phyloP scores from a whole-genome alignment of 2,113 vertebrate genomes.

The Corythaixoides concolor region DNA sequence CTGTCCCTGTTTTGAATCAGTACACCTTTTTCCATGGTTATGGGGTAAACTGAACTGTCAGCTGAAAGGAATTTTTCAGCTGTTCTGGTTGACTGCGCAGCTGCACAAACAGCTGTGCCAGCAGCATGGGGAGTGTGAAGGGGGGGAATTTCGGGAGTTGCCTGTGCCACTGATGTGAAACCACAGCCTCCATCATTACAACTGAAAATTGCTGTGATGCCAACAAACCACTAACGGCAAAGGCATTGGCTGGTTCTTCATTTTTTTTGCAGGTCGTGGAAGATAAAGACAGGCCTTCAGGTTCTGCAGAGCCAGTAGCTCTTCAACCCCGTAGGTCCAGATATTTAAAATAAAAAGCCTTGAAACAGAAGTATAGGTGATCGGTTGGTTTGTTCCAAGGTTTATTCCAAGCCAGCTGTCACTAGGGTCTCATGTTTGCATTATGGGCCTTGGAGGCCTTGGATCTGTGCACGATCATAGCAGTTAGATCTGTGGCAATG shows the following conservation, averaged over 20 bases:
- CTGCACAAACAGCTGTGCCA: constrained; percentile 6
- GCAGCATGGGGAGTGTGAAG: background rate
- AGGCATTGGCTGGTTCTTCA: background rate
- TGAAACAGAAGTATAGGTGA: background rate
- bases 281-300: background rate
- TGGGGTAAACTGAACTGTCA: background rate
- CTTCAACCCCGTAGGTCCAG: background rate
- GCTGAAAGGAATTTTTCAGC: constrained; percentile 5
- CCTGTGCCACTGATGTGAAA: background rate
- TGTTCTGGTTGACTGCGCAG: background rate
- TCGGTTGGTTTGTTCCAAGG: background rate
- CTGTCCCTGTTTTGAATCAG: background rate
- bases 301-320: background rate
- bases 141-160: background rate
- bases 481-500: background rate
- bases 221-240: background rate
- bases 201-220: background rate
- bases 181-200: background rate
- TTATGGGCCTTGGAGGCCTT: background rate
- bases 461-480: background rate
- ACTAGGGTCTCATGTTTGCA: rapidly evolving
- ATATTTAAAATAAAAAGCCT: background rate
- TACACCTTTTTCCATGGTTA: background rate
- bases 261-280: background rate
- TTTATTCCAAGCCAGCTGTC: background rate